Percentiles rank a stretch among this genome's conserved stretches.
These are phyloP conservation scores for Linyphia triangularis DNA, from an alignment of 2,888 invertebrate species.

Conservation along the genomic window DNA sequence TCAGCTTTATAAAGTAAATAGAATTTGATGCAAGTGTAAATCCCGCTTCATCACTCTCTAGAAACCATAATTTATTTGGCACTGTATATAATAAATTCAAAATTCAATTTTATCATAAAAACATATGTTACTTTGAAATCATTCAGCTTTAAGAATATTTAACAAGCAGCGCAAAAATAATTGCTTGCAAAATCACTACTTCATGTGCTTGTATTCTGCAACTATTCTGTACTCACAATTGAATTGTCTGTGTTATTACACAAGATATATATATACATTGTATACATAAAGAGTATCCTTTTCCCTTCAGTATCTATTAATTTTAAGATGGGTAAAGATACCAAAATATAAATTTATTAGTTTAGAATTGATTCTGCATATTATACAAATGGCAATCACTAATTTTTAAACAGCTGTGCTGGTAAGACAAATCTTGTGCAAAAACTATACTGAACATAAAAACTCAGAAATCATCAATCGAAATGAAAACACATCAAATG, in stretches of 20 bases:
- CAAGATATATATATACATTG: neutral
- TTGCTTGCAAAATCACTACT: too few relatives aligned
- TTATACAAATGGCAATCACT: neutral
- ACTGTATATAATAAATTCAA: neutral
- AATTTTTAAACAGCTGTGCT: neutral
- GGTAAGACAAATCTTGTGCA: neutral
- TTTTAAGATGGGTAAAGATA: constrained; percentile 10
- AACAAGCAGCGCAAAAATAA: too few relatives aligned
- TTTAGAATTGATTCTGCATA: neutral
- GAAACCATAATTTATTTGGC: neutral
- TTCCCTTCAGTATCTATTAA: neutral
- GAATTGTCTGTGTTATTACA: neutral
- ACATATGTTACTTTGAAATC: too few relatives aligned
- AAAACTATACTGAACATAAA: neutral
- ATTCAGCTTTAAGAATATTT: too few relatives aligned
- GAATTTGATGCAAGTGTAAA: neutral
- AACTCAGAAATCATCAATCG: neutral
- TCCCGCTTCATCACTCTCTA: too few relatives aligned
- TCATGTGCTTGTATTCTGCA: too few relatives aligned
- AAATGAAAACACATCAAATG: neutral
- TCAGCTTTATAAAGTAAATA: neutral
- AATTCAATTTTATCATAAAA: neutral
- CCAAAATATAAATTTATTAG: neutral
- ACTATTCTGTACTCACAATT: too few relatives aligned
- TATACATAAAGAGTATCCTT: neutral